Evolutionary conservation across 2,113 vertebrate species (phyloP), one percentile per base, ranked within the genome.

Genomic region (Hipposideros armiger): DNA sequence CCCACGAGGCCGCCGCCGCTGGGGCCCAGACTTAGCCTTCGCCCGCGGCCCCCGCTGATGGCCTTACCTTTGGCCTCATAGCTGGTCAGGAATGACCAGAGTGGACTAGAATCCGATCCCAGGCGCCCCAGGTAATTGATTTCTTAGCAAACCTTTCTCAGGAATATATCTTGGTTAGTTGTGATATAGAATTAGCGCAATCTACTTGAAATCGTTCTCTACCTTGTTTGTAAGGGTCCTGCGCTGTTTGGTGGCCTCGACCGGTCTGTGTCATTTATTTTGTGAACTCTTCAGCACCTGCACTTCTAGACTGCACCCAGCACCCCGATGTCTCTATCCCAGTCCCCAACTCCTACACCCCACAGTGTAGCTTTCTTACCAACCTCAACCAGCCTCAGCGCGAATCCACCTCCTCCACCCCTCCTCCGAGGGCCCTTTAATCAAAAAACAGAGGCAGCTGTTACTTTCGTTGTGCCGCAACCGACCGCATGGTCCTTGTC

Each of bases 341-440:
- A 64, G 17, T 14, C 30, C 60, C 4, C 30, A 40, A 6, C 32
- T 20, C 60, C 66, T 67, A 74, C 60, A 58, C 28, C 40, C 7
- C 4, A 0, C 15, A 9, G 28, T 2, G 50, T 40, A 3, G 60
- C 56, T 36, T 36, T 1, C 88, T 13, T 9, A 0, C 24, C 62
- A 7, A 32, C 42, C 36, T 77, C 15, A 7, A 13, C 40, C n/a
- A 3, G 28, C 11, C 56, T 24, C 52, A 11, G 47, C 5, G 13
- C 20, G 0, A 36, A 11, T 20, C 17, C 14, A 5, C 9, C 5
- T 4, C 47, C 50, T 26, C 40, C 28, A 13, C 3, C 28, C 2
- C 40, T 54, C 3, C 4, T 16, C 16, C 0, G 5, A 30, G 76
- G 56, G 20, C 13, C 45, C 64, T 42, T 42, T 26, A 36, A 36